Conservation (phyloP, 2,113 vertebrate species). For the Eublepharis macularius region DNA sequence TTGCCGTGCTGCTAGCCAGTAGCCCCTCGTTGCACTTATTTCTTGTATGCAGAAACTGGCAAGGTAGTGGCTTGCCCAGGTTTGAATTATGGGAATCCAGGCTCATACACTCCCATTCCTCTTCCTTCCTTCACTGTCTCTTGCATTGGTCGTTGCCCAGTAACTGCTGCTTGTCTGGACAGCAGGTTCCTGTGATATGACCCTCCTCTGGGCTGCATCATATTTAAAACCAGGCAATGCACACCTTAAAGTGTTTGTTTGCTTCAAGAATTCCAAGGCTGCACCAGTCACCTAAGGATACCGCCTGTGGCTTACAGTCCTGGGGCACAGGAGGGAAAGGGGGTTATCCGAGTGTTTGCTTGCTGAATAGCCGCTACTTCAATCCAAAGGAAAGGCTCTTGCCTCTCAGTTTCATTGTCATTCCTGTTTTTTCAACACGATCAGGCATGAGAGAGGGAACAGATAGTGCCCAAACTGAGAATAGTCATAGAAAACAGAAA, state of each 20-base stretch:
- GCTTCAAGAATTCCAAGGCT: too few species aligned
- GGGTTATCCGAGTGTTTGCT: neutral
- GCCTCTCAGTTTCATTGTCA: conserved; percentile 4
- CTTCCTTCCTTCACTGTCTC: neutral
- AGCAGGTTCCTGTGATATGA: neutral
- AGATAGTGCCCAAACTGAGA: neutral
- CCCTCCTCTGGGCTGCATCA: neutral
- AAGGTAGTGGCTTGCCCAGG: too few species aligned
- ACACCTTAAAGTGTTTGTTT: neutral
- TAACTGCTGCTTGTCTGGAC: neutral
- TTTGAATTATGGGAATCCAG: neutral
- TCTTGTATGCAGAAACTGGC: neutral
- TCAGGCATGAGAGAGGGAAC: neutral
- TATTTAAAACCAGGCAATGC: too few species aligned
- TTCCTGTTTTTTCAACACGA: neutral
- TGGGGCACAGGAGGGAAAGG: too few species aligned
- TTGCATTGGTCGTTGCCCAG: neutral
- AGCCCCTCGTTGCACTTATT: too few species aligned
- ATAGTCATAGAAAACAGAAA: conserved; percentile 13
- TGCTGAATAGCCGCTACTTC: neutral
- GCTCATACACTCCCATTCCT: neutral
- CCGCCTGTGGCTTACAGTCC: neutral
- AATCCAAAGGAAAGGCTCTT: neutral
- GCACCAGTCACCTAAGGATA: neutral
- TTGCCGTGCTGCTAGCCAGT: neutral